Evolutionary conservation across 2,797 vertebrate genomes (phyloP).

Genomic region (Okamejei kenojei): DNA sequence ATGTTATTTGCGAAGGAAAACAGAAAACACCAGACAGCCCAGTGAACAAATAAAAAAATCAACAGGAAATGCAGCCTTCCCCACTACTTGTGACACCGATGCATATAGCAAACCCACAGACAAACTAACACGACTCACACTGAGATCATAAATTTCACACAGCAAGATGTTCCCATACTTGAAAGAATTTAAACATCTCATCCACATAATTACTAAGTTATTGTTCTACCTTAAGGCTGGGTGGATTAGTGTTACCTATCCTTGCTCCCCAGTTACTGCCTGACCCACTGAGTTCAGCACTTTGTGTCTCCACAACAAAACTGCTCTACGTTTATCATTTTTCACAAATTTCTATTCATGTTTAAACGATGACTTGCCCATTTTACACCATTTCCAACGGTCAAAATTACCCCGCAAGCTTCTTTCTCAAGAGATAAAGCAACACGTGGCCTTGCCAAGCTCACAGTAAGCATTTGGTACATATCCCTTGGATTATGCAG

Average conservation of each 20-base stretch:
- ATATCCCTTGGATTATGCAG: background rate
- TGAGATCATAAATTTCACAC: background rate
- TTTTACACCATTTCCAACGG: background rate
- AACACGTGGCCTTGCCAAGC: background rate
- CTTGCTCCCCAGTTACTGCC: too few species aligned
- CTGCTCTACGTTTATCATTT: background rate
- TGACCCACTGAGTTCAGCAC: too few species aligned
- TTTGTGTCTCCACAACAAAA: background rate
- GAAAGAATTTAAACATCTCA: background rate
- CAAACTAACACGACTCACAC: background rate
- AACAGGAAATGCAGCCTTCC: background rate
- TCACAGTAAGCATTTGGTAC: background rate
- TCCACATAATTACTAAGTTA: background rate
- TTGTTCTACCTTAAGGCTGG: background rate
- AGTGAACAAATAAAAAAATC: background rate
- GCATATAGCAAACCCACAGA: background rate
- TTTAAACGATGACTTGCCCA: background rate
- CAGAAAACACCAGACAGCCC: background rate
- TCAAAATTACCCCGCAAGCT: background rate
- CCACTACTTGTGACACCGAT: background rate
- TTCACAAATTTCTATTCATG: background rate
- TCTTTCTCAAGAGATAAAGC: background rate
- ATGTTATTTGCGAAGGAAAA: background rate
- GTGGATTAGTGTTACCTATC: background rate
- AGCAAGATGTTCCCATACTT: background rate